These are phyloP conservation scores for Chauna torquata DNA, from an alignment of 2,113 vertebrate species.

Conservation along the genomic window DNA sequence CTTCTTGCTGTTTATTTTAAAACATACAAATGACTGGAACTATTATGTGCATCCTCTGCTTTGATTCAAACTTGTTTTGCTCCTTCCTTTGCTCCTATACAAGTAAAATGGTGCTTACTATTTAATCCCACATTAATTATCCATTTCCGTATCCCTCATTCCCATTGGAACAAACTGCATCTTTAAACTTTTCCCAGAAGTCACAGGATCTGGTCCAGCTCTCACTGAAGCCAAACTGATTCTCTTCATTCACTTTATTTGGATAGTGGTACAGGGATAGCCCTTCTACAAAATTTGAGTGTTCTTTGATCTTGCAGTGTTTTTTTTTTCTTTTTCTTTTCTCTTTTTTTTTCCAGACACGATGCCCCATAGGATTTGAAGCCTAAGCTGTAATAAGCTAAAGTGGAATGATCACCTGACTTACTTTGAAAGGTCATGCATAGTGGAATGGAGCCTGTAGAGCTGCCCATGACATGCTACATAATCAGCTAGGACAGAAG, in stretches of 20 bases:
- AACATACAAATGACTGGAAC: neutral
- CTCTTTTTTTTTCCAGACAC: neutral
- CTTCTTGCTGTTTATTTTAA: neutral
- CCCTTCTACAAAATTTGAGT: neutral
- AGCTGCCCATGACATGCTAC: neutral
- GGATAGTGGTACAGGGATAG: neutral
- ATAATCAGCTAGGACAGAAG: neutral
- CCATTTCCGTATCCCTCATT: neutral
- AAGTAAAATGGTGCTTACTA: neutral
- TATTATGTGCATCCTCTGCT: neutral
- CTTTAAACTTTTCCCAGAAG: constrained; percentile 8
- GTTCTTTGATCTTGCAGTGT: neutral
- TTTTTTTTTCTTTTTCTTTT: too few relatives aligned
- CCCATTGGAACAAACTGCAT: neutral
- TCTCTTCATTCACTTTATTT: neutral
- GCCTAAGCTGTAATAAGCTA: neutral
- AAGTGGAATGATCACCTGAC: neutral
- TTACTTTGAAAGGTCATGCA: neutral
- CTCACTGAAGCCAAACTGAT: neutral
- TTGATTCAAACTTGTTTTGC: neutral
- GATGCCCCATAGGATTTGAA: neutral
- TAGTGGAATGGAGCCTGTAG: neutral
- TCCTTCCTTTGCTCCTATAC: neutral
- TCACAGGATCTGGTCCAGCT: neutral
- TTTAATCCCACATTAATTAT: neutral